A percentile compares a stretch with the other conserved stretches of the same genome.
phyloP scores from a whole-genome alignment of 2,888 invertebrate genomes.

The Lasioglossum lativentre region DNA sequence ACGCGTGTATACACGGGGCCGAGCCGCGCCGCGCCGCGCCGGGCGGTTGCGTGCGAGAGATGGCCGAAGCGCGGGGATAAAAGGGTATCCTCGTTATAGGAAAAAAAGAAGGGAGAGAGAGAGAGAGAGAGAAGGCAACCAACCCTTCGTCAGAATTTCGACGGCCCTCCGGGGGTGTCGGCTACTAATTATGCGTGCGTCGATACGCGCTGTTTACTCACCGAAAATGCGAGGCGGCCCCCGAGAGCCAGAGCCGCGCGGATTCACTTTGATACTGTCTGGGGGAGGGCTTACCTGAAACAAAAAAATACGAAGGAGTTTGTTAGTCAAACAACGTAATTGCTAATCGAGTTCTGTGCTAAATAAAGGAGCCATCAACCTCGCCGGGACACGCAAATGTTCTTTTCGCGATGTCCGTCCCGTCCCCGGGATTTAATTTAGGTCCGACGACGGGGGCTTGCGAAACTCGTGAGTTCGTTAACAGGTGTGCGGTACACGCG shows the following conservation, averaged over 20 bases:
- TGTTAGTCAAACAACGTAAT: conserved; percentile 64
- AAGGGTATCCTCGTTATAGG: conserved; percentile 70
- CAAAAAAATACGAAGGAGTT: conserved; percentile 71
- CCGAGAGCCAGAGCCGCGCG: conserved; percentile 54
- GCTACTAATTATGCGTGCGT: conserved; percentile 80
- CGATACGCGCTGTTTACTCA: conserved; percentile 81
- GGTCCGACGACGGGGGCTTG: conserved; percentile 1
- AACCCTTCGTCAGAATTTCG: conserved; percentile 63
- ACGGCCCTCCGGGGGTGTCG: conserved; percentile 72
- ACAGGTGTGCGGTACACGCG: conserved; percentile 39
- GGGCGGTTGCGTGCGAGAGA: conserved; percentile 61
- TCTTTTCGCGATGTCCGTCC: conserved; percentile 39
- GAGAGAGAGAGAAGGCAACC: neutral
- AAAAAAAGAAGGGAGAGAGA: conserved; percentile 45
- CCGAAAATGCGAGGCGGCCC: conserved; percentile 73
- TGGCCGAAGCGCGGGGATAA: conserved; percentile 56
- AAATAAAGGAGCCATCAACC: conserved; percentile 46
- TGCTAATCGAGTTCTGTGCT: conserved; percentile 54
- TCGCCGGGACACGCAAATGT: conserved; percentile 49
- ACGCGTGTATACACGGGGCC: conserved; percentile 44
- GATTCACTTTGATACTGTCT: conserved; percentile 60
- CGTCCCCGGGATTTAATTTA: conserved; percentile 38
- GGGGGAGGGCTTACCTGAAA: conserved; percentile 79
- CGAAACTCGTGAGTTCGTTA: conserved; percentile 26
- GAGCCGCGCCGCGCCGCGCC: neutral